Evolutionary conservation across 2,113 vertebrate genomes (phyloP).

Genomic region (Hypomesus transpacificus): DNA sequence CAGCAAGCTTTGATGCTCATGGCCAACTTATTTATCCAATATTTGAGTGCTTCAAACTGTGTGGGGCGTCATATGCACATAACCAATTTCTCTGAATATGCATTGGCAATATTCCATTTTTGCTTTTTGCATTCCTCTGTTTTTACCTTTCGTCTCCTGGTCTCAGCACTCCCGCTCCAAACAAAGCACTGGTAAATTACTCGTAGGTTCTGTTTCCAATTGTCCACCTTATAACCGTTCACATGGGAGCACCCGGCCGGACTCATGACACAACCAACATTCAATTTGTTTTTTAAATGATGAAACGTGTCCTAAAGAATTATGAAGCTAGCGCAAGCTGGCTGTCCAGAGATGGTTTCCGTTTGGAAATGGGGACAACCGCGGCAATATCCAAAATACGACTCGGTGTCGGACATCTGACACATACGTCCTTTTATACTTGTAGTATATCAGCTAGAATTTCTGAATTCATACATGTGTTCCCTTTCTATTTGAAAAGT

Average conservation of each 20-base stretch:
- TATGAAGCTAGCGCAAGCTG: conserved; percentile 64
- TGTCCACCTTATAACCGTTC: conserved; percentile 97
- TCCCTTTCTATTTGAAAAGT: conserved; percentile 60
- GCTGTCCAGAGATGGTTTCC: conserved; percentile 68
- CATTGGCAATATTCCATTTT: conserved; percentile 26
- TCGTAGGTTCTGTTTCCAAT: conserved; percentile 97
- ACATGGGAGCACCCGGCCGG: conserved; percentile 96
- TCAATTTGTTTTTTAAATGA: conserved; percentile 62
- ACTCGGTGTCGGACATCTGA: conserved; percentile 56
- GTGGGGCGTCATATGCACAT: conserved; percentile 32
- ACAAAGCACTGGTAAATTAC: conserved; percentile 99
- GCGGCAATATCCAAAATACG: conserved; percentile 67
- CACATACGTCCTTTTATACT: conserved; percentile 42
- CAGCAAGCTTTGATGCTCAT: too few species aligned
- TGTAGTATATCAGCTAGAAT: conserved; percentile 2
- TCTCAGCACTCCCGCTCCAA: conserved; percentile 93
- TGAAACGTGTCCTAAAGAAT: conserved; percentile 64
- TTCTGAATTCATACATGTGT: conserved; percentile 22
- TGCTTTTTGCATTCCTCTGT: conserved; percentile 42
- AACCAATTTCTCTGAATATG: conserved; percentile 20
- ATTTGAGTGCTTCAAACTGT: conserved; percentile 37
- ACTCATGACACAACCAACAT: conserved; percentile 86
- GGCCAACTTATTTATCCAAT: conserved; percentile 1
- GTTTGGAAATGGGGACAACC: conserved; percentile 71
- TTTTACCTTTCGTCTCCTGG: conserved; percentile 93